A percentile compares a stretch with the other conserved stretches of the same genome.
phyloP scores from a whole-genome alignment of 2,113 vertebrate species.

The Marmota monax region DNA sequence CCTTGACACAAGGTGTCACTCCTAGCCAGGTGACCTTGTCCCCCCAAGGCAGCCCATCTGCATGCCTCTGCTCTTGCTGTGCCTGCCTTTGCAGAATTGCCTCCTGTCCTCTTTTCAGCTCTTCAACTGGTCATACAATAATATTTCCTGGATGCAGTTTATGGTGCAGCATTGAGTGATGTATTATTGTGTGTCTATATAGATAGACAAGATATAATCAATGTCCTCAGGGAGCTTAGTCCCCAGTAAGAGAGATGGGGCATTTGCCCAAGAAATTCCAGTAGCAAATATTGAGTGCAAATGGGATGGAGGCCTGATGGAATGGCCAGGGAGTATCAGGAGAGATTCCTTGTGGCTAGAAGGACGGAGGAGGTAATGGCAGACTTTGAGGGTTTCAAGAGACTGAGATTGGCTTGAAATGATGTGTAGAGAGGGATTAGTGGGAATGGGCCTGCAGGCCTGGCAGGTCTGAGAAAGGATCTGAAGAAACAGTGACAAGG shows the following conservation, averaged over 20 bases:
- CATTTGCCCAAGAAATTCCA: background rate
- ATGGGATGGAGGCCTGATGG: background rate
- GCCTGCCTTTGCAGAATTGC: background rate
- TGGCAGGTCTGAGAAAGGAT: background rate
- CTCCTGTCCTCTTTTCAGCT: constrained; percentile 4
- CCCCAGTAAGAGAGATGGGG: background rate
- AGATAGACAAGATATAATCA: background rate
- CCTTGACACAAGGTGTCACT: background rate
- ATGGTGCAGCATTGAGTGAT: background rate
- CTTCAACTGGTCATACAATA: background rate
- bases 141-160: constrained; percentile 1
- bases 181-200: background rate
- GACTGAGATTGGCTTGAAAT: background rate
- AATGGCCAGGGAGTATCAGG: background rate
- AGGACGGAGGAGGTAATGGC: background rate
- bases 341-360: background rate
- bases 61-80: background rate
- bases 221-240: background rate
- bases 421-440: background rate
- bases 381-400: constrained; percentile 18
- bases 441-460: background rate
- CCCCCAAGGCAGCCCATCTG: too few species aligned
- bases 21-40: background rate
- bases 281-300: background rate
- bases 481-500: constrained; percentile 7